Percentiles rank a stretch among this genome's conserved stretches.
Evolutionary conservation across 2,888 invertebrate species (phyloP).

Genomic region (Philopedon plagiatum): DNA sequence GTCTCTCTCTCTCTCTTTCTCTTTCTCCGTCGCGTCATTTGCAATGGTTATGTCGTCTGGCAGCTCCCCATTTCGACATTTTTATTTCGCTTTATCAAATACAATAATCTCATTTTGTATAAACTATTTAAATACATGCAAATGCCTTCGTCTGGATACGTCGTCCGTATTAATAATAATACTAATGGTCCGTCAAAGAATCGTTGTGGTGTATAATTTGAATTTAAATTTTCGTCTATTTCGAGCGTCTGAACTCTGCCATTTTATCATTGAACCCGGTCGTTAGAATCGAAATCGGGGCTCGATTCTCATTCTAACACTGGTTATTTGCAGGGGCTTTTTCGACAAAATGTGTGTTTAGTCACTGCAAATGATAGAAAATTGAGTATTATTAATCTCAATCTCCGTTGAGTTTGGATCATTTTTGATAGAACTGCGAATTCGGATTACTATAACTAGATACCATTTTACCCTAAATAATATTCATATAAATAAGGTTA

Average conservation of each 20-base stretch:
- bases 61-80: conserved; percentile 32
- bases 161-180: conserved; percentile 49
- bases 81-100: conserved; percentile 44
- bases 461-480: neutral
- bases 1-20: too few relatives aligned
- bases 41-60: conserved; percentile 47
- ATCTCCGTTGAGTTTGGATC: conserved; percentile 4
- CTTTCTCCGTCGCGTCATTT: too few relatives aligned
- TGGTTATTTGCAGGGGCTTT: conserved; percentile 35
- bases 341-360: conserved; percentile 21
- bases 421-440: conserved; percentile 20
- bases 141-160: conserved; percentile 48
- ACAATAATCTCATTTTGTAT: conserved; percentile 49
- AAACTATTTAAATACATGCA: conserved; percentile 51
- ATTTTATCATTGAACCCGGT: conserved; percentile 30
- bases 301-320: conserved; percentile 17
- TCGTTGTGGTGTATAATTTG: conserved; percentile 43
- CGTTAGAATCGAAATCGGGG: conserved; percentile 30
- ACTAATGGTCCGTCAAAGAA: conserved; percentile 47
- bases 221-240: conserved; percentile 44
- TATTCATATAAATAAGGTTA: neutral
- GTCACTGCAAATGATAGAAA: conserved; percentile 19
- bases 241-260: conserved; percentile 24
- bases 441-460: neutral
- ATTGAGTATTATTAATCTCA: conserved; percentile 41